A percentile compares a stretch with the other conserved stretches of the same genome.
These are phyloP conservation scores for Serilophus lunatus DNA, from an alignment of 2,113 vertebrate species.

Conservation along the genomic window DNA sequence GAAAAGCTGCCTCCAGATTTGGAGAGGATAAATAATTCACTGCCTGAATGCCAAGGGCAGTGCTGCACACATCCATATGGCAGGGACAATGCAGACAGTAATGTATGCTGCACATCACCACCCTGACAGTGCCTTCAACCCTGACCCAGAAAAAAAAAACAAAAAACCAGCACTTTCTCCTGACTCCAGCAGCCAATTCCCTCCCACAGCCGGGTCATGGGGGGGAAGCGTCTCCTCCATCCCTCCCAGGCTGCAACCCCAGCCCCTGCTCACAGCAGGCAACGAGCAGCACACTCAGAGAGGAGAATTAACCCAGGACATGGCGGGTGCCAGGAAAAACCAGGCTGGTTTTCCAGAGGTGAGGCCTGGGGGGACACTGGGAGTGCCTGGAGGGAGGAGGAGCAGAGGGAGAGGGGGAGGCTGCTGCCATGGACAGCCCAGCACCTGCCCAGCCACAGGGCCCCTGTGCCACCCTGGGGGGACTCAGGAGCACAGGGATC, in stretches of 20 bases:
- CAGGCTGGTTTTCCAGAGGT: accelerated
- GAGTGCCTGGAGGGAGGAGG: not conserved
- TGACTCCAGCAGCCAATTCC: not conserved
- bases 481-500: not conserved
- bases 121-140: conserved; percentile 27
- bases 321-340: not conserved
- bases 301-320: accelerated
- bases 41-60: conserved; percentile 60
- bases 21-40: conserved; percentile 70
- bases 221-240: accelerated
- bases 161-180: not conserved
- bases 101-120: conserved; percentile 21
- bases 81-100: conserved; percentile 45
- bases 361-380: accelerated
- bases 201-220: not conserved
- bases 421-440: not conserved
- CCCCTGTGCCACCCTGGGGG: accelerated
- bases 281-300: accelerated
- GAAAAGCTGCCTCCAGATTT: conserved; percentile 44
- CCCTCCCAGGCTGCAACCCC: not conserved
- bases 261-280: not conserved
- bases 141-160: not conserved
- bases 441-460: accelerated
- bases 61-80: conserved; percentile 37
- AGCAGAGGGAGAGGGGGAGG: not conserved